Evolutionary conservation across 2,888 invertebrate genomes (phyloP).

Genomic region (Hedychridium roseum): DNA sequence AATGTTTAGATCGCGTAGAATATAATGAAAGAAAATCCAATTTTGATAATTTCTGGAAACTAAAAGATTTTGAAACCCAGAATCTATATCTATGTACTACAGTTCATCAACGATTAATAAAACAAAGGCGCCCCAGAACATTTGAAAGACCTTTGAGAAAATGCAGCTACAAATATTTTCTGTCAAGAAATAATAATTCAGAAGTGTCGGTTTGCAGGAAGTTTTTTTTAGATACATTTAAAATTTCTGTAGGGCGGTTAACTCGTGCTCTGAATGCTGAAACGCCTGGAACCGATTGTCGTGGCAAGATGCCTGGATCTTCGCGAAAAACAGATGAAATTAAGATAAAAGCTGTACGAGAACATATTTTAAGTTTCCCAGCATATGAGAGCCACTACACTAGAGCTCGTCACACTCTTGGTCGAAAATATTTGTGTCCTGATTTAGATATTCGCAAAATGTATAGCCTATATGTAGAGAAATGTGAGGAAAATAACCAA

Average conservation of each 20-base stretch:
- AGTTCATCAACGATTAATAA: constrained; percentile 25
- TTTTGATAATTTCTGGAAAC: constrained; percentile 28
- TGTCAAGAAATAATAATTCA: constrained; percentile 19
- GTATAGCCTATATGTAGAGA: constrained; percentile 31
- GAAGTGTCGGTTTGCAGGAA: constrained; percentile 24
- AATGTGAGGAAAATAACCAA: constrained; percentile 30
- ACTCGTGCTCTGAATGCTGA: constrained; percentile 23
- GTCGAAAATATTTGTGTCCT: constrained; percentile 30
- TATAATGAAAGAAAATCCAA: constrained; percentile 28
- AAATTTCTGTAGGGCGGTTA: constrained; percentile 24
- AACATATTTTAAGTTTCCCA: constrained; percentile 32
- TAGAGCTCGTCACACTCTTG: constrained; percentile 28
- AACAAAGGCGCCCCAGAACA: constrained; percentile 25
- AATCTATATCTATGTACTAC: constrained; percentile 24
- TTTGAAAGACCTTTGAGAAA: constrained; percentile 22
- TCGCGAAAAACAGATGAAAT: constrained; percentile 16
- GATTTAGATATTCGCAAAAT: constrained; percentile 32
- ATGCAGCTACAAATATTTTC: constrained; percentile 24
- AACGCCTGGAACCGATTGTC: constrained; percentile 17
- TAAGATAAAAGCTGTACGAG: constrained; percentile 19
- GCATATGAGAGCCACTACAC: constrained; percentile 32
- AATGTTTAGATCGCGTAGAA: constrained; percentile 20
- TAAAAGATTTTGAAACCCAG: constrained; percentile 28
- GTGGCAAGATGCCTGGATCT: constrained; percentile 18
- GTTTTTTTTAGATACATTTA: constrained; percentile 23